Conservation (phyloP, 1,140 invertebrate species). For the Atta colombica region DNA sequence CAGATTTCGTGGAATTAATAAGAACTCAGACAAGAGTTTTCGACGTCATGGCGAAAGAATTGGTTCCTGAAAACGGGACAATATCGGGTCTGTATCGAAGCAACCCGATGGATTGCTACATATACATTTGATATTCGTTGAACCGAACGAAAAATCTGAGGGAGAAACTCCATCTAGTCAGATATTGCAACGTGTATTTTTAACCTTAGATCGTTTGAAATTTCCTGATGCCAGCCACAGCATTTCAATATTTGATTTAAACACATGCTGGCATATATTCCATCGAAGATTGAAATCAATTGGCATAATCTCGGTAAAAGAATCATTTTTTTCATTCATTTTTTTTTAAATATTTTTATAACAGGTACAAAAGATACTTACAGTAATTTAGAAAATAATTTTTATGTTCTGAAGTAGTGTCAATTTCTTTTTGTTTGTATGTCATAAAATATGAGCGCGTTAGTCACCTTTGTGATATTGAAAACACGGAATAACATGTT, state of each 20-base stretch:
- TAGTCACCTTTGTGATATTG: not conserved
- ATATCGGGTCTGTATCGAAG: conserved; percentile 30
- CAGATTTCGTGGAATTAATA: conserved; percentile 56
- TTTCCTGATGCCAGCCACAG: not conserved
- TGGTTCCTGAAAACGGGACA: conserved; percentile 31
- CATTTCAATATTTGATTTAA: conserved; percentile 29
- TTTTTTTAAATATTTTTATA: not conserved
- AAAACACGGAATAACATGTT: not conserved
- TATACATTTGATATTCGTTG: conserved; percentile 22
- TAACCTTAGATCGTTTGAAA: conserved; percentile 30
- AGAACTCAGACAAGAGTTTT: not conserved
- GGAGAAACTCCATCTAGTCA: conserved; percentile 8
- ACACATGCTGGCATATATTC: not conserved
- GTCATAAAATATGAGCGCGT: not conserved
- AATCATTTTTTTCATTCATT: not conserved
- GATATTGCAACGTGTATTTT: conserved; percentile 40
- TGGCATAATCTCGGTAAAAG: not conserved
- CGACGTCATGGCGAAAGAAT: conserved; percentile 24
- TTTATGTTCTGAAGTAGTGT: not conserved
- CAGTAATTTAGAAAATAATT: not conserved
- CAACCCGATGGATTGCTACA: conserved; percentile 13
- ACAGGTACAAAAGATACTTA: not conserved
- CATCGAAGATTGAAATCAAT: not conserved
- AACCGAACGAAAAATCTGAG: conserved; percentile 3
- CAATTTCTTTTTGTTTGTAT: not conserved